phyloP scores from a whole-genome alignment of 37 sponge, comb jelly and placozoan species.

The Diacarnus erythraeanus region DNA sequence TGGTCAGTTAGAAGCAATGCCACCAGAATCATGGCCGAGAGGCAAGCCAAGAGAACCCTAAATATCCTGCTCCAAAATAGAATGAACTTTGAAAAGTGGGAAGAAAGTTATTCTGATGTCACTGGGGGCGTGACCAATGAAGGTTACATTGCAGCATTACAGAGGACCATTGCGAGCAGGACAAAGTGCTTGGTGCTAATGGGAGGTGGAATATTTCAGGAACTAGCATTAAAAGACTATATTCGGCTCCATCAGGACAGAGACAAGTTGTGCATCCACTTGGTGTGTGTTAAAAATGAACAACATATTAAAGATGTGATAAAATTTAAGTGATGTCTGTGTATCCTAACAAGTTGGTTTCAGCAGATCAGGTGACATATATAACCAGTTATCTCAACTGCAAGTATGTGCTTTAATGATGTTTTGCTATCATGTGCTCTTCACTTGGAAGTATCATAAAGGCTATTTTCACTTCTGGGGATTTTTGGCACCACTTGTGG shows the following conservation, averaged over 20 bases:
- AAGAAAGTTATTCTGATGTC: background rate
- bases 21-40: background rate
- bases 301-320: background rate
- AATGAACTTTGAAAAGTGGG: constrained; percentile 9
- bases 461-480: too few species aligned
- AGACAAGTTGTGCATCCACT: background rate
- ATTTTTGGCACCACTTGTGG: too few species aligned
- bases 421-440: too few species aligned
- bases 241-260: background rate
- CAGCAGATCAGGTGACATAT: too few species aligned
- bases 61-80: too few species aligned
- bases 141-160: constrained; percentile 28
- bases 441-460: too few species aligned
- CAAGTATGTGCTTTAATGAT: too few species aligned
- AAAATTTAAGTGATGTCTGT: too few species aligned
- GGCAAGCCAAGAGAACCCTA: background rate
- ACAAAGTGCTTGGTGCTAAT: constrained; percentile 19
- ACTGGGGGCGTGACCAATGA: background rate
- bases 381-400: too few species aligned
- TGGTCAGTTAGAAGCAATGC: background rate
- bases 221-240: background rate
- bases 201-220: constrained; percentile 19
- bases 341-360: too few species aligned
- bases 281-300: constrained; percentile 9
- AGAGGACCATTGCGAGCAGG: constrained; percentile 22